These are phyloP conservation scores for Dolichallabes microphthalmus DNA, from an alignment of 2,113 vertebrate species.

Conservation along the genomic window DNA sequence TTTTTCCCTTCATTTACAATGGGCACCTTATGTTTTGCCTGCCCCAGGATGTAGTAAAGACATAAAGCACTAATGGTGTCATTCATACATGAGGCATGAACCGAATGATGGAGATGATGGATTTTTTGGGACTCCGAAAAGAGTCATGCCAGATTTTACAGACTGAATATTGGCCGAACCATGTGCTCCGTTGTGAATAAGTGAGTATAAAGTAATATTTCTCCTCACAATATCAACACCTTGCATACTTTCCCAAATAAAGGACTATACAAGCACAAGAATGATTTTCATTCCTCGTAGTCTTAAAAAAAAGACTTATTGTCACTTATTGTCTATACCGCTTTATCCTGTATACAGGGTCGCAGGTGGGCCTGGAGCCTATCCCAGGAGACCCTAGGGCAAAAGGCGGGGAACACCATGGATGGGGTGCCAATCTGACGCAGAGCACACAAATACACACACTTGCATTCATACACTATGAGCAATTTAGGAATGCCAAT, in stretches of 20 bases:
- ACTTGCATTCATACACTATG: too few relatives aligned
- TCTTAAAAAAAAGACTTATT: too few relatives aligned
- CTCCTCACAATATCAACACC: background rate
- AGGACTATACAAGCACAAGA: background rate
- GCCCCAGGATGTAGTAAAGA: background rate
- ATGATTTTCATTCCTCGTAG: too few relatives aligned
- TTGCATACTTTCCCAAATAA: background rate
- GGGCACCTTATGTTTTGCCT: constrained; percentile 27
- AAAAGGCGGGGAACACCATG: too few relatives aligned
- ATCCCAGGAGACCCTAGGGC: too few relatives aligned
- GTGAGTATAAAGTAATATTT: background rate
- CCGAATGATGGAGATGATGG: background rate
- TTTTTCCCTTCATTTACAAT: constrained; percentile 10
- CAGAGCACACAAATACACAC: too few relatives aligned
- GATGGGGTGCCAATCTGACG: too few relatives aligned
- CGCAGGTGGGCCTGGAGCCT: too few relatives aligned
- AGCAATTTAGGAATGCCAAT: too few relatives aligned
- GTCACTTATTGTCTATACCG: too few relatives aligned
- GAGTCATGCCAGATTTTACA: background rate
- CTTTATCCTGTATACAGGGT: too few relatives aligned
- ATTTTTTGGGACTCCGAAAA: too few relatives aligned
- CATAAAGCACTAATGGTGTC: background rate
- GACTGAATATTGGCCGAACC: background rate
- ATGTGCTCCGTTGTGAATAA: background rate
- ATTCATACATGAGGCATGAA: constrained; percentile 8